Evolutionary conservation across 2,888 invertebrate species (phyloP), one percentile per base, ranked within the genome.

Genomic region (Drosophila kambysellisi): DNA sequence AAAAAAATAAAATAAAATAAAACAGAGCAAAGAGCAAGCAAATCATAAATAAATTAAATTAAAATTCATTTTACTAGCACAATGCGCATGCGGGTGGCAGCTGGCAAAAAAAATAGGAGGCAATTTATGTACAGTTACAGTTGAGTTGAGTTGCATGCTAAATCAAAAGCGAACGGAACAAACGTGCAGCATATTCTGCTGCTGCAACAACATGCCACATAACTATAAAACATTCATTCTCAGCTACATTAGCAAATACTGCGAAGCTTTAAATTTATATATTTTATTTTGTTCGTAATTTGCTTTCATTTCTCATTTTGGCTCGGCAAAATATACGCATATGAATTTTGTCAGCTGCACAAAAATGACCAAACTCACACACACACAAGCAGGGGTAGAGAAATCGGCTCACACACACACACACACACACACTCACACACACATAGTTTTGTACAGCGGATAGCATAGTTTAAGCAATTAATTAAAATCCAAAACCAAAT

Each of bases 211-310:
- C 78, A 77, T 83, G 79, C 76, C 69, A 67, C 59, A 25, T 25
- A 69, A 59, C 67, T 61, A 67, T 58, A 12, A 20, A 43, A 66
- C 66, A 57, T 70, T 70, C 84, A 88, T 80, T 72, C 86, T 74
- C 71, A 76, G 82, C 74, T 88, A 88, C 81, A 83, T 86, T 87
- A 87, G 87, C 87, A 87, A 87, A 87, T 91, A 91, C 91, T 91
- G 91, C 91, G 91, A 91, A 91, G 91, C 91, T 91, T 91, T 91
- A 91, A 89, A 89, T 89, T 82, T 75, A 74, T 84, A 71, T 68
- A 52, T 41, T 64, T 63, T 35, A 46, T 17, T 63, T 78, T 57
- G 48, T 58, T 62, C 29, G 35, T 74, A 67, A 68, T 76, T 76
- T 71, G 53, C 52, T 67, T 73, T 74, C 30, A 62, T 70, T 74